A percentile compares a stretch with the other conserved stretches of the same genome.
Evolutionary conservation across 2,113 vertebrate genomes (phyloP).

Genomic region (Acanthisitta chloris): DNA sequence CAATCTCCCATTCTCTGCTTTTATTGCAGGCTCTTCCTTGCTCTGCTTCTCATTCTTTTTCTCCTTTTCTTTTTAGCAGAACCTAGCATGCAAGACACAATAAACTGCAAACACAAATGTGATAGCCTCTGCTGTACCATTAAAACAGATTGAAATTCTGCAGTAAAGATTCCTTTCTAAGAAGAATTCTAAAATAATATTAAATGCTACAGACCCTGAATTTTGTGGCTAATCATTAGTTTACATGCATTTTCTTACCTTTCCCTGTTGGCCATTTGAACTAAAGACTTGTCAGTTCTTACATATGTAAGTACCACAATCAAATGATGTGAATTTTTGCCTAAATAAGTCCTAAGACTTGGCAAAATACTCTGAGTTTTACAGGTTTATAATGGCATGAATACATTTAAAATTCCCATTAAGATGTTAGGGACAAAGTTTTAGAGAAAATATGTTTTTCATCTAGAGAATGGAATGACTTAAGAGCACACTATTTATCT

Average conservation of each 20-base stretch:
- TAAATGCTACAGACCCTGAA: neutral
- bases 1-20: neutral
- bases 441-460: neutral
- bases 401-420: neutral
- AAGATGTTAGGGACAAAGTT: neutral
- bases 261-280: neutral
- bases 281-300: neutral
- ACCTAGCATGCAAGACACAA: neutral
- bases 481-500: neutral
- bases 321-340: neutral
- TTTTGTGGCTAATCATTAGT: neutral
- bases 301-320: neutral
- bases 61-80: neutral
- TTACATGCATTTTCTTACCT: neutral
- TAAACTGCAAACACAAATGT: neutral
- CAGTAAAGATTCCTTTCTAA: neutral
- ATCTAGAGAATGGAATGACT: neutral
- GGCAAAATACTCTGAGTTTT: neutral
- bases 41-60: neutral
- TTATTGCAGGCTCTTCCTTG: neutral
- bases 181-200: neutral
- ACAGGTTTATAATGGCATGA: neutral
- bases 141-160: neutral
- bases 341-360: neutral
- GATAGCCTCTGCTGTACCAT: neutral